phyloP scores from a whole-genome alignment of 2,888 invertebrate genomes.

The Phaonia tiefii region DNA sequence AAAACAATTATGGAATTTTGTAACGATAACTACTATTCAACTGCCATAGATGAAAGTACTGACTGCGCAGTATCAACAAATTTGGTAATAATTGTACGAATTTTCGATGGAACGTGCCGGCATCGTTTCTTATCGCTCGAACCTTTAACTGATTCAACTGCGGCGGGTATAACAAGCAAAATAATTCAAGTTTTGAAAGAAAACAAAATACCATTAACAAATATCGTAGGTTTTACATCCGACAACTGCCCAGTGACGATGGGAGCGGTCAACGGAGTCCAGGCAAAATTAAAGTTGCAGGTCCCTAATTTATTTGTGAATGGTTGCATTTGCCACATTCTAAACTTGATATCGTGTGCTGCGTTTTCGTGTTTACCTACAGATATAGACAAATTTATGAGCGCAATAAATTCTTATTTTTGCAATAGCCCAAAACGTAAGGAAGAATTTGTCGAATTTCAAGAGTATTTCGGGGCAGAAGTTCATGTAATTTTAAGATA shows the following conservation, averaged over 20 bases:
- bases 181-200: not conserved
- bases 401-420: conserved; percentile 16
- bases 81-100: too few relatives aligned
- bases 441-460: conserved; percentile 50
- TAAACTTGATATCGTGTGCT: too few relatives aligned
- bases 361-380: too few relatives aligned
- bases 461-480: conserved; percentile 56
- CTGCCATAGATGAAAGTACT: not conserved
- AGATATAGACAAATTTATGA: conserved; percentile 30
- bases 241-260: not conserved
- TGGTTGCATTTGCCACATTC: not conserved
- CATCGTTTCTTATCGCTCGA: not conserved
- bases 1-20: not conserved
- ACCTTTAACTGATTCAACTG: not conserved
- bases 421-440: conserved; percentile 46
- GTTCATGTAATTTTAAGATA: conserved; percentile 53
- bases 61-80: not conserved
- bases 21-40: not conserved
- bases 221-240: not conserved
- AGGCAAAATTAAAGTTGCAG: not conserved
- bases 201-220: not conserved
- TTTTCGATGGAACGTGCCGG: not conserved
- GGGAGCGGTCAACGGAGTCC: not conserved
- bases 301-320: not conserved
- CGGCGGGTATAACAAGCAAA: too few relatives aligned